phyloP scores from a whole-genome alignment of 2,797 vertebrate genomes.

The Hippopotamyrus pictus region DNA sequence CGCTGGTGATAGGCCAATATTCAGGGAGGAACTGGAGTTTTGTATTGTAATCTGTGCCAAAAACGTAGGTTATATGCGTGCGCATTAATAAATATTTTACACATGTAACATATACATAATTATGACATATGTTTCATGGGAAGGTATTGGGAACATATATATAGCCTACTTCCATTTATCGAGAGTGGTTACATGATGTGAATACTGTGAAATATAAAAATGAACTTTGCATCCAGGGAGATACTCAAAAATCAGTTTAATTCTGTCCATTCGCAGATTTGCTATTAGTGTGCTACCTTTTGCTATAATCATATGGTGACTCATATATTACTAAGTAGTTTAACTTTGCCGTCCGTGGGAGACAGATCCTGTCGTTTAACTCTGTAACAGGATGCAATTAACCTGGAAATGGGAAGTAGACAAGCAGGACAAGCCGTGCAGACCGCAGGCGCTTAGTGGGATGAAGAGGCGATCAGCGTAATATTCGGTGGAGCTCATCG shows the following conservation, averaged over 20 bases:
- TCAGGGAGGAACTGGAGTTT: background rate
- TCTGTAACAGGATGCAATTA: conserved; percentile 40
- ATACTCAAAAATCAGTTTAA: background rate
- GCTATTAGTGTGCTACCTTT: background rate
- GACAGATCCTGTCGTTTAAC: conserved; percentile 29
- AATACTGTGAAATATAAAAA: background rate
- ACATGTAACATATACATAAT: background rate
- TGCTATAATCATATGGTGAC: background rate
- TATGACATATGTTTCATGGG: background rate
- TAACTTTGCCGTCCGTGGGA: background rate
- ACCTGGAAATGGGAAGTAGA: conserved; percentile 41
- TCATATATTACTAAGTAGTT: background rate
- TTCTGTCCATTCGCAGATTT: background rate
- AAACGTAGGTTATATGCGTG: background rate
- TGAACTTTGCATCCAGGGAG: background rate
- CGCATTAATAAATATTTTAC: background rate
- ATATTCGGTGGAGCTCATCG: background rate
- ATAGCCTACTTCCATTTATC: background rate
- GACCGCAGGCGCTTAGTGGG: conserved; percentile 36
- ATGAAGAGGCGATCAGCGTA: conserved; percentile 21
- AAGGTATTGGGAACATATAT: background rate
- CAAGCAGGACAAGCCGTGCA: conserved; percentile 32
- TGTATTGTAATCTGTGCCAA: background rate
- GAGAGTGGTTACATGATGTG: background rate
- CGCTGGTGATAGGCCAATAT: background rate